Evolutionary conservation across 2,113 vertebrate genomes (phyloP).

Genomic region (Pygoscelis adeliae): DNA sequence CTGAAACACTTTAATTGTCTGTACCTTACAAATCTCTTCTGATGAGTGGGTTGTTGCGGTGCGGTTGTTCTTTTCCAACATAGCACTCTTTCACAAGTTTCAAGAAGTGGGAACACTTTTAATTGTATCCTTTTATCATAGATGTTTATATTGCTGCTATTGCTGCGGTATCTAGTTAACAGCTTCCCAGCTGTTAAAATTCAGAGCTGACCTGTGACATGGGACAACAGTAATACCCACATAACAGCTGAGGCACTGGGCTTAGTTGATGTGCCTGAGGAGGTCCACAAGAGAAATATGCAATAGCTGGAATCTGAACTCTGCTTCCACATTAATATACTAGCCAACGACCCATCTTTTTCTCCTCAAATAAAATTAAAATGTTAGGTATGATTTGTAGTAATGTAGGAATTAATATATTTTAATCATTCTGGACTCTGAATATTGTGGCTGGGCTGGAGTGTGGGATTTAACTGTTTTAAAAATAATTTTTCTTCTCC

Average conservation of each 20-base stretch:
- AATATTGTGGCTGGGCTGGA: not conserved
- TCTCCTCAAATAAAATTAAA: not conserved
- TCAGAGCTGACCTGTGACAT: not conserved
- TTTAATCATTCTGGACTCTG: not conserved
- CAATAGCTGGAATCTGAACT: not conserved
- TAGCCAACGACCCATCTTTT: not conserved
- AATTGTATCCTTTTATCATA: not conserved
- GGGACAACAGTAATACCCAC: not conserved
- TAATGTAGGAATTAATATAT: not conserved
- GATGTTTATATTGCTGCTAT: not conserved
- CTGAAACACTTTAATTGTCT: not conserved
- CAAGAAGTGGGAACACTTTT: not conserved
- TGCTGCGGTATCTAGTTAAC: not conserved
- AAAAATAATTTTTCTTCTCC: not conserved
- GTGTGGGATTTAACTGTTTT: not conserved
- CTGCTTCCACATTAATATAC: accelerated
- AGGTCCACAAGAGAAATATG: not conserved
- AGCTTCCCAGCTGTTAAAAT: not conserved
- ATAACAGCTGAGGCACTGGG: not conserved
- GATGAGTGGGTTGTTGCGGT: not conserved
- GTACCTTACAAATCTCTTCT: not conserved
- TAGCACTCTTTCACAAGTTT: not conserved
- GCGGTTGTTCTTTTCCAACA: not conserved
- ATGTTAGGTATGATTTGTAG: not conserved
- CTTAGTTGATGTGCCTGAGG: not conserved